A percentile compares a stretch with the other conserved stretches of the same genome.
These are phyloP conservation scores for Vanessa tameamea DNA, from an alignment of 1,140 invertebrate genomes.

Conservation along the genomic window DNA sequence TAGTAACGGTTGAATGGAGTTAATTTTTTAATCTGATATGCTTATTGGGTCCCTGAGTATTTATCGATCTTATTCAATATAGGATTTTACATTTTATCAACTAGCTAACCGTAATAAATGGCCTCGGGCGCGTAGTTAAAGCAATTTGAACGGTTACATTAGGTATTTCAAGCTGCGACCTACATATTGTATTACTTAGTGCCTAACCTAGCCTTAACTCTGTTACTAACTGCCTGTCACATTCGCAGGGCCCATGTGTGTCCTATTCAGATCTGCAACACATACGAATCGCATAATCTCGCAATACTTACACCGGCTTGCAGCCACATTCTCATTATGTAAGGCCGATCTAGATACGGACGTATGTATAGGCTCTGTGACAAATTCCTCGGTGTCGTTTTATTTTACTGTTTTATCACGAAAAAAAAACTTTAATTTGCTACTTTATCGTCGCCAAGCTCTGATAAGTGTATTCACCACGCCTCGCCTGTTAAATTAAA, in stretches of 20 bases:
- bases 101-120: constrained; percentile 43
- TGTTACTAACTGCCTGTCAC: constrained; percentile 34
- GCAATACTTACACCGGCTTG: constrained; percentile 8
- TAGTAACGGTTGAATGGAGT: not conserved
- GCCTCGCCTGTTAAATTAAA: constrained; percentile 14
- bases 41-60: not conserved
- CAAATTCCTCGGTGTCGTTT: constrained; percentile 1
- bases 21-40: constrained; percentile 2
- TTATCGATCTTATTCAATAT: constrained; percentile 9
- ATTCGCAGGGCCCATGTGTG: constrained; percentile 19
- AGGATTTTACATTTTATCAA: constrained; percentile 37
- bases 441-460: constrained; percentile 22
- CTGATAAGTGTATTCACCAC: constrained; percentile 39
- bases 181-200: constrained; percentile 46
- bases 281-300: constrained; percentile 18
- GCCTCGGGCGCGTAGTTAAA: constrained; percentile 50
- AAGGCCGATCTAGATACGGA: not conserved
- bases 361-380: constrained; percentile 12
- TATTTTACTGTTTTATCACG: constrained; percentile 14
- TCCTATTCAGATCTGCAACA: constrained; percentile 6
- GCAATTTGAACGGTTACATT: constrained; percentile 55
- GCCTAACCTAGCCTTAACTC: constrained; percentile 39
- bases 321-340: constrained; percentile 10
- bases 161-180: constrained; percentile 49
- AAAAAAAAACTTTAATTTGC: constrained; percentile 20